Evolutionary conservation across 1,140 invertebrate species (phyloP).

Genomic region (Cydia pomonella): DNA sequence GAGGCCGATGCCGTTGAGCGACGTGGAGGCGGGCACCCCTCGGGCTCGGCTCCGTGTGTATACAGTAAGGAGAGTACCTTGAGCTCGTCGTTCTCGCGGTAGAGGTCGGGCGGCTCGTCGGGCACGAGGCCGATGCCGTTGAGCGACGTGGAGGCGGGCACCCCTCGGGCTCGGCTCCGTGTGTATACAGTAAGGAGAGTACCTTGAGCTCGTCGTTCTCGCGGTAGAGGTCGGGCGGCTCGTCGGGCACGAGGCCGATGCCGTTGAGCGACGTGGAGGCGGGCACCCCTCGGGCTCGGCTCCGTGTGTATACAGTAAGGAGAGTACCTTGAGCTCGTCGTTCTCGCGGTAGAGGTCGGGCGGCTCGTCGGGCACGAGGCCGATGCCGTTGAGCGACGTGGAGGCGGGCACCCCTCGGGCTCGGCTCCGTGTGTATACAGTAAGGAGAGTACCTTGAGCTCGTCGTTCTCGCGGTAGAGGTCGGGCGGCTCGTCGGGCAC

Average conservation of each 20-base stretch:
- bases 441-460: slow-evolving; percentile 86
- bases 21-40: slow-evolving; percentile 82
- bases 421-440: too few relatives aligned
- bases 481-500: slow-evolving; percentile 88
- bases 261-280: slow-evolving; percentile 89
- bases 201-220: slow-evolving; percentile 93
- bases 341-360: slow-evolving; percentile 92
- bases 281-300: slow-evolving; percentile 60
- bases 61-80: slow-evolving; percentile 86
- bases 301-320: too few relatives aligned
- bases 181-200: too few relatives aligned
- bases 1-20: slow-evolving; percentile 88
- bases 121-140: slow-evolving; percentile 88
- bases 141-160: slow-evolving; percentile 84
- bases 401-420: slow-evolving; percentile 74
- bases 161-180: slow-evolving; percentile 67
- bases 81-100: slow-evolving; percentile 91
- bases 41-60: too few relatives aligned
- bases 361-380: slow-evolving; percentile 86
- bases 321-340: slow-evolving; percentile 87
- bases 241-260: slow-evolving; percentile 86
- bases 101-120: slow-evolving; percentile 89
- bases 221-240: slow-evolving; percentile 89
- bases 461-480: slow-evolving; percentile 92
- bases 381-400: slow-evolving; percentile 89